Evolutionary conservation across 2,888 invertebrate species (phyloP).

Genomic region (Agrochola litura): DNA sequence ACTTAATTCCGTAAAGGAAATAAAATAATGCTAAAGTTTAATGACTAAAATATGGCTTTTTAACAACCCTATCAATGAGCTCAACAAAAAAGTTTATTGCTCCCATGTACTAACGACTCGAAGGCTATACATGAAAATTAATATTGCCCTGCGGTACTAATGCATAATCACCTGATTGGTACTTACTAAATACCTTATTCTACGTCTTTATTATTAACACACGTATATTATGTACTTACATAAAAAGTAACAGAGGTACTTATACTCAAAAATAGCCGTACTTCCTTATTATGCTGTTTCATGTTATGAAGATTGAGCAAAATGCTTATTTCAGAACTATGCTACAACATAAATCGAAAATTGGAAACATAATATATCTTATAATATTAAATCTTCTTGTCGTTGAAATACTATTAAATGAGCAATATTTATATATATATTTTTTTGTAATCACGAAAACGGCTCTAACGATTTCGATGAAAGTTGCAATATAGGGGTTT

Average conservation of each 20-base stretch:
- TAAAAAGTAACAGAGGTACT: background rate
- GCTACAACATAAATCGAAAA: background rate
- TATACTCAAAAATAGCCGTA: background rate
- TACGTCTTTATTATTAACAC: background rate
- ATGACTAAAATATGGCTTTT: background rate
- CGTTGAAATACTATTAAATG: no score
- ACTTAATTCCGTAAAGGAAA: background rate
- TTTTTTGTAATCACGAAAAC: no score
- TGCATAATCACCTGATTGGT: conserved; percentile 27
- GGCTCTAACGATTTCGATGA: no score
- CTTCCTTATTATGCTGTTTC: conserved; percentile 20
- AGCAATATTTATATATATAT: no score
- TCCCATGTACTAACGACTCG: conserved; percentile 41
- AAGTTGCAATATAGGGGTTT: no score
- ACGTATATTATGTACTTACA: background rate
- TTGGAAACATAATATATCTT: background rate
- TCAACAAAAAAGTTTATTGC: conserved; percentile 48
- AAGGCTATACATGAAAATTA: conserved; percentile 33
- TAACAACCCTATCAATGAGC: conserved; percentile 36
- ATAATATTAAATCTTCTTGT: no score
- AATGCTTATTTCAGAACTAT: background rate
- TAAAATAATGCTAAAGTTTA: background rate
- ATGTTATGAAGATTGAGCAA: background rate
- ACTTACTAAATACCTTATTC: conserved; percentile 44
- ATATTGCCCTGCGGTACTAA: conserved; percentile 26